phyloP scores from a whole-genome alignment of 2,113 vertebrate genomes.

The Lepus timidus region DNA sequence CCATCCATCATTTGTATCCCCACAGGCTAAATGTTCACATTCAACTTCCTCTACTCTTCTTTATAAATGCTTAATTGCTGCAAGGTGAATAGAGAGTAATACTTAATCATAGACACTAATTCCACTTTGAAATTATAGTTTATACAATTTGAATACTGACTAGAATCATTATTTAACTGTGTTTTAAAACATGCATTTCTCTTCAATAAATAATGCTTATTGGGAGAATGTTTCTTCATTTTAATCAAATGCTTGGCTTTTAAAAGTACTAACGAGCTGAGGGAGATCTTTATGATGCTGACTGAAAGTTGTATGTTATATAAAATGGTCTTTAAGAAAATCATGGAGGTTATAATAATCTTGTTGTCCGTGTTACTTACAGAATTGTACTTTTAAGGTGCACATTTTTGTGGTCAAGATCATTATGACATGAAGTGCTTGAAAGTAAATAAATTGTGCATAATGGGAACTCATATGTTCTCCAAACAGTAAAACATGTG shows the following conservation, averaged over 20 bases:
- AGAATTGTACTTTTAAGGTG: not conserved
- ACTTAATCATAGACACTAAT: not conserved
- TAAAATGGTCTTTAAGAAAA: conserved; percentile 19
- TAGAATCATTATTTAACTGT: conserved; percentile 3
- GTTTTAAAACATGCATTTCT: not conserved
- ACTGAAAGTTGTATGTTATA: not conserved
- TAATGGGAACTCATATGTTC: not conserved
- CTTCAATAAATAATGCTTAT: not conserved
- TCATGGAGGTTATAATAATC: not conserved
- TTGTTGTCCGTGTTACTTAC: not conserved
- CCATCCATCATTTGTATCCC: not conserved
- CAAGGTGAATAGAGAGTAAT: not conserved
- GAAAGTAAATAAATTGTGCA: not conserved
- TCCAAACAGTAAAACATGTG: not conserved
- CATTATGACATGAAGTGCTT: conserved; percentile 9
- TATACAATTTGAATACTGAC: not conserved
- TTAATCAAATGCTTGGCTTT: not conserved
- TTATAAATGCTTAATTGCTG: not conserved
- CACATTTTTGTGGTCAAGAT: not conserved
- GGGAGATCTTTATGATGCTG: not conserved
- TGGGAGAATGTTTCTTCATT: not conserved
- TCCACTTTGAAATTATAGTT: not conserved
- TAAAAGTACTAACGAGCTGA: not conserved
- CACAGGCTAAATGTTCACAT: not conserved
- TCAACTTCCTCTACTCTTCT: not conserved